Evolutionary conservation across 2,888 invertebrate species (phyloP), one percentile per base, ranked within the genome.

Genomic region (Zaprionus lineosus): DNA sequence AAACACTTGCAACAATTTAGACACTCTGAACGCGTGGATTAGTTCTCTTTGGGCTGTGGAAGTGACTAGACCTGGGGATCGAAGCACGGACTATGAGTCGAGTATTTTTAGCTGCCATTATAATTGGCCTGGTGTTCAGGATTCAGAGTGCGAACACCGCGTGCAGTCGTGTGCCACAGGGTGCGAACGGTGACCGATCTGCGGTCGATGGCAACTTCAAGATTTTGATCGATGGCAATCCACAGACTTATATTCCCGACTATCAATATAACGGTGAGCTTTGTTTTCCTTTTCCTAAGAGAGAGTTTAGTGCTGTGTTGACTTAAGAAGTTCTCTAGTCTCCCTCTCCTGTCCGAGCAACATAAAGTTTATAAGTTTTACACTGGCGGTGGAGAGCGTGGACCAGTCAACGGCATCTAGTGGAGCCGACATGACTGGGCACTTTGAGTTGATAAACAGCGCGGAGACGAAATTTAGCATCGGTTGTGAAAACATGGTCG

Each of bases 401-500:
- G 90, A 91, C 50, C 55, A 15, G 90, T 88, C 46, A 81, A n/a
- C 21, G 7, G 44, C n/a, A 9, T 36, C 36, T 2, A 55, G 33
- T 36, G 89, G 90, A 14, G 87, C 89, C 1, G 91, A 92, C 2
- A 87, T 90, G 18, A 62, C 93, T 1, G 93, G 94, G 1, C 92
- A 92, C 36, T 94, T 95, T 71, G 93, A 94, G 84, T 91, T 94
- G 1, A 92, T 93, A 47, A 94, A 94, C 5, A 94, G 94, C 73
- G 92, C 94, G 0, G 92, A 94, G 58, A 94, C 95, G 0, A 93
- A 93, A 78, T 94, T 95, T 79, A 93, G 94, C 59, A 94, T 94
- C 44, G 91, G 92, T 9, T 98, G 98, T 84, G 93, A 93, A n/a
- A 95, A 97, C 68, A 94, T 96, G 40, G 93, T 98, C 1, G 93